Conservation (phyloP, 2,888 invertebrate genomes). For the Diplazon laetatorius region DNA sequence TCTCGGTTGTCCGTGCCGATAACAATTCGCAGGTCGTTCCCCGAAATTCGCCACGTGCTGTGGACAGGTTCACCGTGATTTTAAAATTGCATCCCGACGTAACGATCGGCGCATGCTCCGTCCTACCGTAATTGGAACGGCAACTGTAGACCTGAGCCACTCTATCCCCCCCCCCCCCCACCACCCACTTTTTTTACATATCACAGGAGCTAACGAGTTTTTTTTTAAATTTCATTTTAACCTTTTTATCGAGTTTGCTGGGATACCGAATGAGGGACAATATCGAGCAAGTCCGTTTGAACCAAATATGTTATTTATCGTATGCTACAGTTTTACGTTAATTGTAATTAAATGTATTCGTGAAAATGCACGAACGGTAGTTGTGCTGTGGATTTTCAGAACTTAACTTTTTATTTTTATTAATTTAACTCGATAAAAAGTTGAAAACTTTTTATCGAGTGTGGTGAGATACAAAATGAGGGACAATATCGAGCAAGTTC, state of each 20-base stretch:
- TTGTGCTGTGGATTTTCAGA: too few species aligned
- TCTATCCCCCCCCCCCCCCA: too few species aligned
- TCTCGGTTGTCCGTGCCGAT: background rate
- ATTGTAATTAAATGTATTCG: too few species aligned
- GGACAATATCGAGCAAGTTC: background rate
- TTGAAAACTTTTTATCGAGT: background rate
- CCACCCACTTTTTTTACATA: background rate
- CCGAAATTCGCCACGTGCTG: conserved; percentile 7
- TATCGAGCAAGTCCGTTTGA: background rate
- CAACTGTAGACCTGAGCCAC: background rate
- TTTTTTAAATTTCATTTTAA: background rate
- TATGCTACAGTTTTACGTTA: too few species aligned
- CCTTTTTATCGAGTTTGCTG: background rate
- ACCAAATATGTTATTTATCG: too few species aligned
- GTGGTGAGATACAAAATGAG: background rate
- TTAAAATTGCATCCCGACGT: background rate
- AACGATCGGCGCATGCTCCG: background rate
- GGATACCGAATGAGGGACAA: background rate
- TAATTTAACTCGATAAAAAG: too few species aligned
- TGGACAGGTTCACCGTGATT: background rate
- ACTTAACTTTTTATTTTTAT: too few species aligned
- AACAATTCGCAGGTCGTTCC: conserved; percentile 6
- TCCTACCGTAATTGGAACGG: background rate
- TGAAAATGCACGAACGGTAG: too few species aligned
- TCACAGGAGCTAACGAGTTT: background rate